Evolutionary conservation across 2,797 vertebrate species (phyloP).

Genomic region (Odontamblyopus rebecca): DNA sequence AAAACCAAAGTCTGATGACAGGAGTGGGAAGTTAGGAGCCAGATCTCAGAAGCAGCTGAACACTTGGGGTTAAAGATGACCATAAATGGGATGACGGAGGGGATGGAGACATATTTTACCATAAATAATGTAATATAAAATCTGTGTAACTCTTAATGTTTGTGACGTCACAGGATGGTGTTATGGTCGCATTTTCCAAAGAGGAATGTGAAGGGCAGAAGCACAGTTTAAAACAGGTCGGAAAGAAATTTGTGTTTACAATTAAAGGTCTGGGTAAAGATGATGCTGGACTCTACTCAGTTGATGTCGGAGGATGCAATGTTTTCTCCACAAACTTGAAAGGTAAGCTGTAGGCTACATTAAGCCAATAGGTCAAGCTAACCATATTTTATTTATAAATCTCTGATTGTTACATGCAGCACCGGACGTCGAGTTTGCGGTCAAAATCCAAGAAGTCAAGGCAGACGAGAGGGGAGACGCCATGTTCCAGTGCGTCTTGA

Average conservation of each 20-base stretch:
- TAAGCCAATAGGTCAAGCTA: neutral
- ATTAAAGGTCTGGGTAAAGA: constrained; percentile 78
- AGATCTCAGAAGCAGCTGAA: too few relatives aligned
- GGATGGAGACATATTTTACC: too few relatives aligned
- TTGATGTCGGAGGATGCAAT: constrained; percentile 84
- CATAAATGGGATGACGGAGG: too few relatives aligned
- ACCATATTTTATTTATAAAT: neutral
- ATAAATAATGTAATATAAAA: too few relatives aligned
- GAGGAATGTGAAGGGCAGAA: constrained; percentile 65
- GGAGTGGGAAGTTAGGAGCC: too few relatives aligned
- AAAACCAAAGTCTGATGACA: neutral
- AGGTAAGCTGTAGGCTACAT: constrained; percentile 59
- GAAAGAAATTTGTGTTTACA: constrained; percentile 82
- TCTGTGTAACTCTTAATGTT: neutral
- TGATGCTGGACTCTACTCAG: constrained; percentile 88
- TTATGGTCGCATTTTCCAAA: constrained; percentile 77
- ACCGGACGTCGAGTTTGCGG: constrained; percentile 74
- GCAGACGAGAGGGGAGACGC: constrained; percentile 80
- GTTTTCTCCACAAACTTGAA: constrained; percentile 88
- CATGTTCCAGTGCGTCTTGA: constrained; percentile 81
- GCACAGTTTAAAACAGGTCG: constrained; percentile 79
- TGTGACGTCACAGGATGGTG: constrained; percentile 76
- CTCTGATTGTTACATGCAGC: constrained; percentile 50
- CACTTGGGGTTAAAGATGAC: neutral
- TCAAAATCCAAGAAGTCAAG: constrained; percentile 77